A percentile compares a stretch with the other conserved stretches of the same genome.
Conservation (phyloP, 2,113 vertebrate genomes). For the Scartelaos histophorus region DNA sequence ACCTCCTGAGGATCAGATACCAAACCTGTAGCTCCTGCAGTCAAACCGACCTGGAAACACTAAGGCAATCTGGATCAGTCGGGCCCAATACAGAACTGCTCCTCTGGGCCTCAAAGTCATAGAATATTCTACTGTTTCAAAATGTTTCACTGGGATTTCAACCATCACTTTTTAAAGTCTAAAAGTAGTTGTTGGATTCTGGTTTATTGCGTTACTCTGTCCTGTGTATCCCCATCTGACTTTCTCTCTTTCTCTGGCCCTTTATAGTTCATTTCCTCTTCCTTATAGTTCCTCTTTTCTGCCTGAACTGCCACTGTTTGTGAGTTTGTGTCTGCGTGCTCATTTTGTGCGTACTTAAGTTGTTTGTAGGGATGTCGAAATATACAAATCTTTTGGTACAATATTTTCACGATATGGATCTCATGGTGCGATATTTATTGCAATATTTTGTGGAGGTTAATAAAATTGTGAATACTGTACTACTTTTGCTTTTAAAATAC, state of each 20-base stretch:
- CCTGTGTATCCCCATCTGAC: neutral
- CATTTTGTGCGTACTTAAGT: too few relatives aligned
- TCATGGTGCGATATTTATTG: too few relatives aligned
- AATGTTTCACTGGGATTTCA: neutral
- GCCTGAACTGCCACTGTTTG: neutral
- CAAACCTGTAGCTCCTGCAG: neutral
- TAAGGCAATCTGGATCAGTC: conserved; percentile 44
- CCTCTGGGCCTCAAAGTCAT: conserved; percentile 41
- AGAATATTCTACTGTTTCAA: conserved; percentile 32
- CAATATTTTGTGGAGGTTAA: too few relatives aligned
- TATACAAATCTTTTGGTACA: too few relatives aligned
- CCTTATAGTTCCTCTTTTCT: neutral
- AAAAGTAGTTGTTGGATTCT: conserved; percentile 36
- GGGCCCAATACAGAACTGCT: conserved; percentile 10
- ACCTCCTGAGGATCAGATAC: conserved; percentile 5
- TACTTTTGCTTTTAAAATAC: too few relatives aligned
- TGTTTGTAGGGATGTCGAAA: too few relatives aligned
- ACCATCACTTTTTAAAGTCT: conserved; percentile 15
- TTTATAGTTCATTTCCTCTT: too few relatives aligned
- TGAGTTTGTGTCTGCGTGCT: too few relatives aligned
- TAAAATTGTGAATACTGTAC: too few relatives aligned
- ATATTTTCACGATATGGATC: too few relatives aligned
- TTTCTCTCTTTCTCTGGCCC: neutral
- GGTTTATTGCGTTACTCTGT: conserved; percentile 2
- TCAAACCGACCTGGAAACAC: conserved; percentile 52